phyloP scores from a whole-genome alignment of 2,888 invertebrate species.

The Amiota communis region DNA sequence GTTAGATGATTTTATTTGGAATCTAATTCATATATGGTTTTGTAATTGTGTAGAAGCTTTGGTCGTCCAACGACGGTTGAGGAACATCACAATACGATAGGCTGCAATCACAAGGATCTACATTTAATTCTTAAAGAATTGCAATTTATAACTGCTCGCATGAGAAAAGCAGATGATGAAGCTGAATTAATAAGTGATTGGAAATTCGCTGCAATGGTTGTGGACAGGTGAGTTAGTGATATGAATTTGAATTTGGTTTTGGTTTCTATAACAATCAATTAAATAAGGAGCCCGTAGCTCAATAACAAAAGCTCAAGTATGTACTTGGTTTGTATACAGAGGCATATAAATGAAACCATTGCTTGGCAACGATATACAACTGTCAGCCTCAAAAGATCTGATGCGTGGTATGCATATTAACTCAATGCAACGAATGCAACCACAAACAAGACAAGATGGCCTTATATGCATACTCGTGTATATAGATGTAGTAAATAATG shows the following conservation, averaged over 20 bases:
- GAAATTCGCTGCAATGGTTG: constrained; percentile 99
- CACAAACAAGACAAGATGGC: too few species aligned
- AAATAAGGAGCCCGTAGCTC: neutral
- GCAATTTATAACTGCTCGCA: constrained; percentile 93
- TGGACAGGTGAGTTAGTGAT: constrained; percentile 81
- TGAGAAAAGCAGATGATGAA: constrained; percentile 95
- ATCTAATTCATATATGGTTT: constrained; percentile 16
- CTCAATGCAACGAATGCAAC: too few species aligned
- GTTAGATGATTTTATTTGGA: neutral
- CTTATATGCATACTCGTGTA: too few species aligned
- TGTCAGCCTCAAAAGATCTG: neutral
- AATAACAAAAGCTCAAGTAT: neutral
- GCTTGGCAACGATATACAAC: constrained; percentile 4
- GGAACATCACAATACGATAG: constrained; percentile 77
- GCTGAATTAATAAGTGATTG: constrained; percentile 95
- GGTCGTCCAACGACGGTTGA: constrained; percentile 87
- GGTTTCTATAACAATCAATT: constrained; percentile 48
- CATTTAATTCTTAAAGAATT: constrained; percentile 93
- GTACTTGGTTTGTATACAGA: neutral
- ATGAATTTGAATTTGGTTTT: neutral
- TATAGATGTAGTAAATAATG: too few species aligned
- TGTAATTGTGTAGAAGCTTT: constrained; percentile 74
- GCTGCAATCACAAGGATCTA: constrained; percentile 88
- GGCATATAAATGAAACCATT: constrained; percentile 5
- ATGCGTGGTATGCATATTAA: too few species aligned